Conservation (phyloP, 2,888 invertebrate species). For the Phoenoteleia sp. region DNA sequence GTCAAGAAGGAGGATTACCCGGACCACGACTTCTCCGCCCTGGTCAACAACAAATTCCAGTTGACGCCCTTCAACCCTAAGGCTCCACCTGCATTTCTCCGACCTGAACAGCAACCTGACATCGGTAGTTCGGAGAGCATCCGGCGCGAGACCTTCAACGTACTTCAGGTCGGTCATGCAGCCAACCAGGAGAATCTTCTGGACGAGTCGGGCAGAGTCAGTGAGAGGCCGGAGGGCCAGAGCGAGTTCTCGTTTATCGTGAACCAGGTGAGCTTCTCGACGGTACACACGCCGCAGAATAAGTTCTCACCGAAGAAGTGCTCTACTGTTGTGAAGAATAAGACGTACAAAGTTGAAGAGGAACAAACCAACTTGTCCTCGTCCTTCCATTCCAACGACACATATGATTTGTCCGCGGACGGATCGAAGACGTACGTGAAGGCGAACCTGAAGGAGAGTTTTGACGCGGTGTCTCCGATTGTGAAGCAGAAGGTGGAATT, state of each 20-base stretch:
- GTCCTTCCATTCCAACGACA: constrained; percentile 68
- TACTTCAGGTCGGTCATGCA: constrained; percentile 53
- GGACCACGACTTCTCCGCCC: constrained; percentile 72
- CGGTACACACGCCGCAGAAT: constrained; percentile 45
- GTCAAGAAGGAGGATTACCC: constrained; percentile 54
- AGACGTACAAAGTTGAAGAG: constrained; percentile 33
- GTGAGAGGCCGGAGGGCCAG: constrained; percentile 47
- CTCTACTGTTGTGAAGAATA: constrained; percentile 71
- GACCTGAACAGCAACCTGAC: background rate
- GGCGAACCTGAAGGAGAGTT: constrained; percentile 72
- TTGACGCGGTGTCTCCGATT: constrained; percentile 70
- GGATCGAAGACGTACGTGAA: constrained; percentile 29
- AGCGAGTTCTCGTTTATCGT: constrained; percentile 80
- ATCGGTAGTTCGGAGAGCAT: constrained; percentile 50
- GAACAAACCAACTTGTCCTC: constrained; percentile 23
- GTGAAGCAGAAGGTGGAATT: too few species aligned
- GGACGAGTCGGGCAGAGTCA: constrained; percentile 77
- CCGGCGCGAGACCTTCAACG: constrained; percentile 80
- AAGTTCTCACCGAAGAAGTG: constrained; percentile 75
- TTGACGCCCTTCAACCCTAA: constrained; percentile 73
- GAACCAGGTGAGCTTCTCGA: constrained; percentile 79
- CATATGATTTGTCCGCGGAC: constrained; percentile 75
- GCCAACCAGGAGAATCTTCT: constrained; percentile 15
- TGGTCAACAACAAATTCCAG: constrained; percentile 72
- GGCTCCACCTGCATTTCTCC: too few species aligned